Conservation (phyloP, 2,113 vertebrate genomes). For the Laticauda colubrina region DNA sequence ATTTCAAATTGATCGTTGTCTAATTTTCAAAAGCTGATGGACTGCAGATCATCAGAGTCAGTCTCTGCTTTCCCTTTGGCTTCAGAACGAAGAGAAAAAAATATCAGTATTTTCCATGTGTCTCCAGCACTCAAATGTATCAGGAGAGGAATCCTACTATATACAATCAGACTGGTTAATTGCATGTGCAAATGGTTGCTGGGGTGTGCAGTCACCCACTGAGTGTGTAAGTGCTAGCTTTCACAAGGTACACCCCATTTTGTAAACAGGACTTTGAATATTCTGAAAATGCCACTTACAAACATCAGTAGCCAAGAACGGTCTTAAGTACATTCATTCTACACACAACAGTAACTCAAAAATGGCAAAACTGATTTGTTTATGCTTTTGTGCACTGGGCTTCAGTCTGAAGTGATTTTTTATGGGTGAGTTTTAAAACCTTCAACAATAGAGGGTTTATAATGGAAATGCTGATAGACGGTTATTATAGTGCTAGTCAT, state of each 20-base stretch:
- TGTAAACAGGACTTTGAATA: conserved; percentile 22
- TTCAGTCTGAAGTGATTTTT: conserved; percentile 48
- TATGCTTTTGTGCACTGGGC: conserved; percentile 25
- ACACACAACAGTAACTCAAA: conserved; percentile 44
- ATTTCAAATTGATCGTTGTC: conserved; percentile 43
- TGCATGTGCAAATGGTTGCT: conserved; percentile 35
- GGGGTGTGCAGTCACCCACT: conserved; percentile 11
- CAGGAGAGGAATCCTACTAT: conserved; percentile 34
- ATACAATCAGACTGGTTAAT: conserved; percentile 35
- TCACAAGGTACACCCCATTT: conserved; percentile 1
- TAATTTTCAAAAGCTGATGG: conserved; percentile 47
- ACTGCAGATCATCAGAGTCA: conserved; percentile 29
- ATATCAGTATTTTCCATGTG: conserved; percentile 27
- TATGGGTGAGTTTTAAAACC: conserved; percentile 53
- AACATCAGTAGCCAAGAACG: conserved; percentile 6
- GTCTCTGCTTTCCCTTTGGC: conserved; percentile 30
- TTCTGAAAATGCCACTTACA: conserved; percentile 27
- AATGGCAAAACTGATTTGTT: conserved; percentile 37
- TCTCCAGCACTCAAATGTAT: conserved; percentile 9
- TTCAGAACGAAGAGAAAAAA: conserved; percentile 20
- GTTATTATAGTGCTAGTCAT: conserved; percentile 41
- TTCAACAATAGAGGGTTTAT: conserved; percentile 40
- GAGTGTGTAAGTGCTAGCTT: conserved; percentile 13
- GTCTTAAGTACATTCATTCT: conserved; percentile 1
- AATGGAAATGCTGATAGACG: conserved; percentile 53